Evolutionary conservation across 2,113 vertebrate species (phyloP).

Genomic region (Nymphicus hollandicus): DNA sequence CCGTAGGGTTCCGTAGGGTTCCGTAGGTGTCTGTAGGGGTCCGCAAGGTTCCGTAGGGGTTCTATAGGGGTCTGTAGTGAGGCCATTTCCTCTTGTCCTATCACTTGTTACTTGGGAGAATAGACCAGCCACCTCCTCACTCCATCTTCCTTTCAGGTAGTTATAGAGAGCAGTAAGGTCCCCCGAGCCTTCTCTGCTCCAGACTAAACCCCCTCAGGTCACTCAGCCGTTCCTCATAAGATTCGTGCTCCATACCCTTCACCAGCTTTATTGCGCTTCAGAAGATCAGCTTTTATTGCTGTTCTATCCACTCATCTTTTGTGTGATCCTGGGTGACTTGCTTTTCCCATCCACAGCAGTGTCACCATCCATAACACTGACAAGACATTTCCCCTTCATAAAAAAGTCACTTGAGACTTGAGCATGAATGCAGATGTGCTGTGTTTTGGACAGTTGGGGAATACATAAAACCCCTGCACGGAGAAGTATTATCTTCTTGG

Average conservation of each 20-base stretch:
- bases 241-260: background rate
- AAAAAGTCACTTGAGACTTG: background rate
- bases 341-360: background rate
- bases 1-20: too few relatives aligned
- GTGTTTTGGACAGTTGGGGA: accelerated
- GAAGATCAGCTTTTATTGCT: background rate
- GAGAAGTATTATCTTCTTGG: background rate
- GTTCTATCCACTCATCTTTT: background rate
- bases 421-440: background rate
- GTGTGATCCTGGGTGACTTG: background rate
- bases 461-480: accelerated
- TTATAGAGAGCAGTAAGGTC: background rate
- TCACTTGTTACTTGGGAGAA: background rate
- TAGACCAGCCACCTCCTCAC: background rate
- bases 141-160: background rate
- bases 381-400: background rate
- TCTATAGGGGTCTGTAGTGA: too few relatives aligned
- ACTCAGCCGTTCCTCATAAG: background rate
- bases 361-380: accelerated
- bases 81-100: background rate
- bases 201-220: background rate
- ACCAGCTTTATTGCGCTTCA: background rate
- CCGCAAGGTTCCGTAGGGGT: too few relatives aligned
- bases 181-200: background rate
- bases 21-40: too few relatives aligned